phyloP scores from a whole-genome alignment of 2,113 vertebrate genomes.

The Sebastes schlegelii region DNA sequence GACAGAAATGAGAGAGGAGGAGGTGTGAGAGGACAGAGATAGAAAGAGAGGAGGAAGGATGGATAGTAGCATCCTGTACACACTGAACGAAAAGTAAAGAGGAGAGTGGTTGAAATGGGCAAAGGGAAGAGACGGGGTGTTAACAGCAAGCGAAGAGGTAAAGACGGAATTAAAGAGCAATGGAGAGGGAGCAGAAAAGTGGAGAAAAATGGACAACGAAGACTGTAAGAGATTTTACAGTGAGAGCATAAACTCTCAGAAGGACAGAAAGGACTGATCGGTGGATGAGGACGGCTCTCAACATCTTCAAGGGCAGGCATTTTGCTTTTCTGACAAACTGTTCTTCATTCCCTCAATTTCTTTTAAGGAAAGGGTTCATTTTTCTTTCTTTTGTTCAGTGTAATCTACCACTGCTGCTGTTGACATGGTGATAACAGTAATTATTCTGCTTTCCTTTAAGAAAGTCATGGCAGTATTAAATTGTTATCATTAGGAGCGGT shows the following conservation, averaged over 20 bases:
- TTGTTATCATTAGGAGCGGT: slow-evolving; percentile 14
- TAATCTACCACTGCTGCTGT: slow-evolving; percentile 14
- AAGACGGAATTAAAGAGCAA: slow-evolving; percentile 18
- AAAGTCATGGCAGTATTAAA: slow-evolving; percentile 37
- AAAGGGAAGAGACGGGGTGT: background rate
- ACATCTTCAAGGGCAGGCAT: background rate
- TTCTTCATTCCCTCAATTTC: slow-evolving; percentile 32
- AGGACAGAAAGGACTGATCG: slow-evolving; percentile 8
- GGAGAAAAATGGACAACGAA: slow-evolving; percentile 33
- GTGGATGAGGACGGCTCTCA: background rate
- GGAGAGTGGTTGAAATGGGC: slow-evolving; percentile 8
- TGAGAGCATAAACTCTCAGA: slow-evolving; percentile 13
- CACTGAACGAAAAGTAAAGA: slow-evolving; percentile 19
- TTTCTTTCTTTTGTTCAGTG: slow-evolving; percentile 24
- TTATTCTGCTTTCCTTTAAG: slow-evolving; percentile 31
- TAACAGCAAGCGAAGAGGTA: slow-evolving; percentile 20
- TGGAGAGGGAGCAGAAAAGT: slow-evolving; percentile 20
- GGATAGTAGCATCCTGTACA: slow-evolving; percentile 2
- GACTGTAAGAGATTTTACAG: slow-evolving; percentile 27
- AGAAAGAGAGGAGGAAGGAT: slow-evolving; percentile 3
- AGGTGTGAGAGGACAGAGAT: slow-evolving; percentile 36
- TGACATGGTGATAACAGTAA: slow-evolving; percentile 2
- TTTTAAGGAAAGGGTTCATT: slow-evolving; percentile 14
- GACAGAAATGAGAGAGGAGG: slow-evolving; percentile 44
- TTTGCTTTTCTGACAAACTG: slow-evolving; percentile 30